Conservation (phyloP, 23 tunicate genomes). For the Ciona savignyi region DNA sequence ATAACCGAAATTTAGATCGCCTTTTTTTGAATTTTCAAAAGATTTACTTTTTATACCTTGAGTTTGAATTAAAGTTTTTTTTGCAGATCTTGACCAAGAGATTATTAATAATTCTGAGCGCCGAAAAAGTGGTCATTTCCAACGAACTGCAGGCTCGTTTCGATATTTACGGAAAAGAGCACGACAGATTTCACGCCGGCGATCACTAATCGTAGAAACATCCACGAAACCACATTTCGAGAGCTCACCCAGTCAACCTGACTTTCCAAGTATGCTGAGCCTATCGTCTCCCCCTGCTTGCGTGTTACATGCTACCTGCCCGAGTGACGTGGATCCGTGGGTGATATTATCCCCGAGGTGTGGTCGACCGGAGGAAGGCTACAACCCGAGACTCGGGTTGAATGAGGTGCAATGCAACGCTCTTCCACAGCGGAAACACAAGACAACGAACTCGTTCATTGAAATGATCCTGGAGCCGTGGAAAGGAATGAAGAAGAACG, state of each 20-base stretch:
- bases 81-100: background rate
- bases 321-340: slow-evolving; percentile 2
- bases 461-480: background rate
- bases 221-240: slow-evolving; percentile 1
- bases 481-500: slow-evolving; percentile 2
- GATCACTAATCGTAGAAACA: background rate
- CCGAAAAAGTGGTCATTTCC: background rate
- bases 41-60: no score
- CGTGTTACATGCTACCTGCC: slow-evolving; percentile 3
- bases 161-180: background rate
- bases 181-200: background rate
- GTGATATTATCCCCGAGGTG: slow-evolving; percentile 7
- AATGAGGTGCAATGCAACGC: slow-evolving; percentile 7
- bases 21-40: no score
- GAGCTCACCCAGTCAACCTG: background rate
- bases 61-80: no score
- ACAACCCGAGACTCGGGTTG: background rate
- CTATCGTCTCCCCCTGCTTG: slow-evolving; percentile 10
- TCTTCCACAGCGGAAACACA: background rate
- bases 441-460: background rate
- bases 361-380: background rate
- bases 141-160: background rate
- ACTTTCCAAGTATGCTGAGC: background rate
- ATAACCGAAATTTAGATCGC: no score
- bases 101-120: background rate